phyloP scores from a whole-genome alignment of 1,140 invertebrate species.

The Neodiprion fabricii region DNA sequence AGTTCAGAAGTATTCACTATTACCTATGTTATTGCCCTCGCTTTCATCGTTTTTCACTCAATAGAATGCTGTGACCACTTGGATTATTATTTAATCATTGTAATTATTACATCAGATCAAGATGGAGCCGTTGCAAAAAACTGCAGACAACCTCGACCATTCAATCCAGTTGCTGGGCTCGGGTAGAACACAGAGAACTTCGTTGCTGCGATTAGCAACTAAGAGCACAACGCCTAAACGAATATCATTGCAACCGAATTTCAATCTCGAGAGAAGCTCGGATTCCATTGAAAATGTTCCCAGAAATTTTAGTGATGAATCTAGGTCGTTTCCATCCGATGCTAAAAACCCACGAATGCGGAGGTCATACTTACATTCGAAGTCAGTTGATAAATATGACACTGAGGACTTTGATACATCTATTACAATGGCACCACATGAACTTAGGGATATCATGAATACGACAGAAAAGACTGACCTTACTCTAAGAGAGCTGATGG shows the following conservation, averaged over 20 bases:
- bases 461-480: slow-evolving; percentile 40
- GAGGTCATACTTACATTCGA: not conserved
- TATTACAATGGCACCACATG: slow-evolving; percentile 44
- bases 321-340: slow-evolving; percentile 2
- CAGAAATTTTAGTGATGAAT: slow-evolving; percentile 13
- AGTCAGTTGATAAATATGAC: slow-evolving; percentile 6
- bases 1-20: too few species aligned
- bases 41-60: too few species aligned
- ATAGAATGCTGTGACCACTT: too few species aligned
- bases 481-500: slow-evolving; percentile 54
- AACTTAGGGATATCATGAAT: slow-evolving; percentile 43
- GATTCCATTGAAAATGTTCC: slow-evolving; percentile 17
- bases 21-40: too few species aligned
- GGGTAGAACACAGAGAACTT: slow-evolving; percentile 33
- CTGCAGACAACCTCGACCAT: slow-evolving; percentile 29
- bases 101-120: not conserved
- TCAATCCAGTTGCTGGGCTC: slow-evolving; percentile 33
- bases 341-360: slow-evolving; percentile 11
- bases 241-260: slow-evolving; percentile 31
- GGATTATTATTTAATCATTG: too few species aligned
- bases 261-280: slow-evolving; percentile 11
- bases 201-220: slow-evolving; percentile 41
- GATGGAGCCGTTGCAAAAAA: slow-evolving; percentile 30
- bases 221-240: slow-evolving; percentile 33
- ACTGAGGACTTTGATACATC: slow-evolving; percentile 36